Conservation (phyloP, 2,797 vertebrate genomes). For the Aldrovandia affinis region DNA sequence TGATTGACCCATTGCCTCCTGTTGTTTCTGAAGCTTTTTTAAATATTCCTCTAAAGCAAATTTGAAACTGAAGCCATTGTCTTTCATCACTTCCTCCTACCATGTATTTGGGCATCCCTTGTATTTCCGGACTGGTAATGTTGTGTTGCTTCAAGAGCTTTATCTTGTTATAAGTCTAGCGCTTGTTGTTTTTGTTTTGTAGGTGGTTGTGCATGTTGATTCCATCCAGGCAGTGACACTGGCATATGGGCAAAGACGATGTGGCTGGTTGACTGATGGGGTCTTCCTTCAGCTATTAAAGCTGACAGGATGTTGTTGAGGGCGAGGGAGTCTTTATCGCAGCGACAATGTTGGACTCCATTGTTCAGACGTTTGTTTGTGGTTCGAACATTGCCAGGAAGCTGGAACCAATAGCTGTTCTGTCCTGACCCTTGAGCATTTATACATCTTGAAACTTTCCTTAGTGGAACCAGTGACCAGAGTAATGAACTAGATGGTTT, state of each 20-base stretch:
- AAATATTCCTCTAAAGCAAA: not conserved
- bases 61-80: not conserved
- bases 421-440: conserved; percentile 1
- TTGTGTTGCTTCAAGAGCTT: not conserved
- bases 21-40: not conserved
- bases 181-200: not conserved
- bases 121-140: not conserved
- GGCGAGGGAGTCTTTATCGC: conserved; percentile 19
- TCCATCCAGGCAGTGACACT: not conserved
- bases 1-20: not conserved
- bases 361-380: conserved; percentile 27
- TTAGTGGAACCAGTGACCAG: not conserved
- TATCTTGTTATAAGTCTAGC: not conserved
- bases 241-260: not conserved
- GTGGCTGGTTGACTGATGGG: conserved; percentile 17
- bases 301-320: conserved; percentile 26
- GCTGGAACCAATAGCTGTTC: not conserved
- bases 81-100: not conserved
- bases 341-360: not conserved
- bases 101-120: not conserved
- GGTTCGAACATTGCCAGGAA: conserved; percentile 14
- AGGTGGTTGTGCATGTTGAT: not conserved
- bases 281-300: conserved; percentile 23
- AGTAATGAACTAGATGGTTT: not conserved
- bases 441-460: not conserved